Percentiles rank a stretch among this genome's conserved stretches.
Conservation (phyloP, 2,888 invertebrate species). For the Colostygia pectinataria region DNA sequence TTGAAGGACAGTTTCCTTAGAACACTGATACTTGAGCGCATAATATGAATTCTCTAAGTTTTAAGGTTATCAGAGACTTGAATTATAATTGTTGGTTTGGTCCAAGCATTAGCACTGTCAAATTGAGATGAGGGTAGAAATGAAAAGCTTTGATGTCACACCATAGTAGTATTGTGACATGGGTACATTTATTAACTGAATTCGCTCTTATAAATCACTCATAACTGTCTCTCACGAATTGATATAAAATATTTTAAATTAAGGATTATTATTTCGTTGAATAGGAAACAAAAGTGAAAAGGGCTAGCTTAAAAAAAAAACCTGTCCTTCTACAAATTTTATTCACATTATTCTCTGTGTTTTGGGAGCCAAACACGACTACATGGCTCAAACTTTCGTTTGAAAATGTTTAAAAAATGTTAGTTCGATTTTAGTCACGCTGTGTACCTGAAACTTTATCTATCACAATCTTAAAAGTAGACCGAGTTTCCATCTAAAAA, state of each 20-base stretch:
- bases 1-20: too few species aligned
- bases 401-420: too few species aligned
- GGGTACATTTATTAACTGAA: constrained; percentile 36
- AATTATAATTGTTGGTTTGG: constrained; percentile 7
- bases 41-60: too few species aligned
- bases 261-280: constrained; percentile 2
- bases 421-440: too few species aligned
- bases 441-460: too few species aligned
- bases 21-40: too few species aligned
- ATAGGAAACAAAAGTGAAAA: not conserved
- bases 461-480: too few species aligned
- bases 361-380: too few species aligned
- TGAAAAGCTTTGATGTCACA: constrained; percentile 28
- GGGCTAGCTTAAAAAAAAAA: not conserved
- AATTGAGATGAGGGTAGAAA: constrained; percentile 38
- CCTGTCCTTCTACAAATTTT: too few species aligned
- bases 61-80: constrained; percentile 6
- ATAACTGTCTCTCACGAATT: constrained; percentile 1
- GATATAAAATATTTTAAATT: not conserved
- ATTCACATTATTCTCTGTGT: too few species aligned
- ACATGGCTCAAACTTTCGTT: too few species aligned
- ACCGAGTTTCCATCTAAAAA: too few species aligned
- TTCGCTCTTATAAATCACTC: constrained; percentile 12
- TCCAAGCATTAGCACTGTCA: constrained; percentile 18
- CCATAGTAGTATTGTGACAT: constrained; percentile 23